A percentile compares a stretch with the other conserved stretches of the same genome.
Evolutionary conservation across 2,113 vertebrate species (phyloP).

Genomic region (Chaetodon auriga): DNA sequence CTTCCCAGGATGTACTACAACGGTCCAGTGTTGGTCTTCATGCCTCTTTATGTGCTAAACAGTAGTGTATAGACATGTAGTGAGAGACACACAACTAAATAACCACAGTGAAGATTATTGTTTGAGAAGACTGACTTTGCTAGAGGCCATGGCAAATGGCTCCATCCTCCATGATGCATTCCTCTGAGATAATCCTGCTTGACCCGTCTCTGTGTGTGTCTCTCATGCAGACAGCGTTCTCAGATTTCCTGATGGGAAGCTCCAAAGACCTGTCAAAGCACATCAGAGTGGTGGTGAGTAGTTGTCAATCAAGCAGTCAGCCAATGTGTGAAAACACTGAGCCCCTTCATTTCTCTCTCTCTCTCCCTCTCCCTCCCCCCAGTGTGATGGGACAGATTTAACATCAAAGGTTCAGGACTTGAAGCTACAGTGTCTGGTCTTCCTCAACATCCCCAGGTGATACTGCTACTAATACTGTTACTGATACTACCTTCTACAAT

Average conservation of each 20-base stretch:
- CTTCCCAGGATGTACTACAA: neutral
- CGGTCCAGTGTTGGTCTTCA: neutral
- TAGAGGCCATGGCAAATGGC: neutral
- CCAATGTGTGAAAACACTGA: neutral
- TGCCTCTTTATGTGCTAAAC: neutral
- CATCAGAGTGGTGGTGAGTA: slow-evolving; percentile 91
- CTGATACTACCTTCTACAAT: neutral
- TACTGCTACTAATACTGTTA: neutral
- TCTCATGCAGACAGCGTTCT: slow-evolving; percentile 91
- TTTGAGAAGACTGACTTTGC: neutral
- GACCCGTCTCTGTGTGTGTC: neutral
- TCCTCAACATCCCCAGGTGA: slow-evolving; percentile 94
- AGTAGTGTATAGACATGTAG: neutral
- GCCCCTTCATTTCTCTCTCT: neutral
- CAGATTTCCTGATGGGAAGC: slow-evolving; percentile 93
- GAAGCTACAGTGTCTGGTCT: slow-evolving; percentile 95
- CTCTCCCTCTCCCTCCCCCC: slow-evolving; percentile 9
- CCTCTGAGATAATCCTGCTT: slow-evolving; percentile 9
- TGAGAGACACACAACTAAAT: neutral
- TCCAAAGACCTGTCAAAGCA: slow-evolving; percentile 96
- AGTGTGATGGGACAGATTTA: slow-evolving; percentile 94
- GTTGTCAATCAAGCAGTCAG: slow-evolving; percentile 14
- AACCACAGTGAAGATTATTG: neutral
- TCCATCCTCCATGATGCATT: slow-evolving; percentile 5
- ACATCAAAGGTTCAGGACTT: slow-evolving; percentile 96